Evolutionary conservation across 1,140 invertebrate genomes (phyloP).

Genomic region (Saccostrea cuccullata): DNA sequence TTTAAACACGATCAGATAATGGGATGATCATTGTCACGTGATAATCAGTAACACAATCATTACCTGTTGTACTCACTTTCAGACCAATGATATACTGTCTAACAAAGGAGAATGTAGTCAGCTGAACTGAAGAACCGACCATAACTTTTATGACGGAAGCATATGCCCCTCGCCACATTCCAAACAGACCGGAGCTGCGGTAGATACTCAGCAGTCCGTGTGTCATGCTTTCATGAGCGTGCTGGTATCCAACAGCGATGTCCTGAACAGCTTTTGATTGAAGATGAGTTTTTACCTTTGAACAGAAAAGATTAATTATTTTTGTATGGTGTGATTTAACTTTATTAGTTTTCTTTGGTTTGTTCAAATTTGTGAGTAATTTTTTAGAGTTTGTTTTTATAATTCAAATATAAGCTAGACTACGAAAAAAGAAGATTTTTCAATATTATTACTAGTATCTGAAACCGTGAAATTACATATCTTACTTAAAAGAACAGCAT

Average conservation of each 20-base stretch:
- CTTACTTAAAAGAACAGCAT: no score
- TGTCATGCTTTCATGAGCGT: slow-evolving; percentile 85
- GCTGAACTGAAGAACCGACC: slow-evolving; percentile 90
- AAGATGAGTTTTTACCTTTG: slow-evolving; percentile 91
- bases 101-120: slow-evolving; percentile 86
- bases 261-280: slow-evolving; percentile 86
- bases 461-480: no score
- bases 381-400: no score
- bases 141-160: slow-evolving; percentile 80
- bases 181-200: slow-evolving; percentile 82
- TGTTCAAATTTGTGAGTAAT: no score
- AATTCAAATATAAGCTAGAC: no score
- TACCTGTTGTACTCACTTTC: slow-evolving; percentile 59
- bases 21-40: background rate
- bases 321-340: background rate
- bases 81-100: slow-evolving; percentile 71
- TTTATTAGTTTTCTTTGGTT: background rate
- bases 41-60: no score
- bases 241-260: slow-evolving; percentile 94
- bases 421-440: no score
- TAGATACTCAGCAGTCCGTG: slow-evolving; percentile 85
- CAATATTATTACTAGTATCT: no score
- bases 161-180: slow-evolving; percentile 73
- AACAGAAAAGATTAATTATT: slow-evolving; percentile 28
- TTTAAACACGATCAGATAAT: background rate